Base-by-base conservation (phyloP, 2,797 vertebrate genomes). In the Macrochelys suwanniensis region DNA sequence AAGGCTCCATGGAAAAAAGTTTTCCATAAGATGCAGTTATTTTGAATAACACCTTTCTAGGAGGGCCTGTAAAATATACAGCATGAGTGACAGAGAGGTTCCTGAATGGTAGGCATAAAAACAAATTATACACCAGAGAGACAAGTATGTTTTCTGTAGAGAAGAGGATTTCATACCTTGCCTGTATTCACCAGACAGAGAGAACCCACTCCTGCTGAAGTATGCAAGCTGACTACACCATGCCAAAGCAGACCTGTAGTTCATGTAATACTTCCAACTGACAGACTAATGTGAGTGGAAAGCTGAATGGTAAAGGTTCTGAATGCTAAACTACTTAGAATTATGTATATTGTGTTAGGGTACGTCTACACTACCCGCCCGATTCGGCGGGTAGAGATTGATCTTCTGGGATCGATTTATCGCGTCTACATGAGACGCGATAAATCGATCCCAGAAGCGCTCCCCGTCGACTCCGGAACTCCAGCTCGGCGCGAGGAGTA, bases 101-200 rank as follows among this genome's bases (percentile, higher is more conserved):
- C 50, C 49, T 33, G 12, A 91, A 81, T 47, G 42, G 86, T 12
- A 88, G 3, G 88, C 85, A 77, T 2, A 84, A 91, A 95, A 93
- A 90, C n/a, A 92, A 92, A 94, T 25, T 87, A 93, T 59, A 86
- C 85, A 90, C 68, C 85, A 50, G 61, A 81, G 88, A 31, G 91
- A 53, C 37, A 80, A 84, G 65, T 94, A 65, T 9, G 1, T 74
- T 89, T 92, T 91, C 91, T 59, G 77, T 81, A 76, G 87, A 1
- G 50, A 65, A 71, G 68, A 96, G 25, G 5, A 61, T 78, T 45
- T 87, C 81, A 7, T 51, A 56, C 16, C 77, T 71, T 82, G 80
- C 11, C 90, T 85, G 37, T 19, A 51, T 71, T 91, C 57, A 87
- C 53, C 82, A 82, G 83, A 93, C 82, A 80, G 79, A 77, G 9